Evolutionary conservation across 2,888 invertebrate species (phyloP).

Genomic region (Dugesia japonica): DNA sequence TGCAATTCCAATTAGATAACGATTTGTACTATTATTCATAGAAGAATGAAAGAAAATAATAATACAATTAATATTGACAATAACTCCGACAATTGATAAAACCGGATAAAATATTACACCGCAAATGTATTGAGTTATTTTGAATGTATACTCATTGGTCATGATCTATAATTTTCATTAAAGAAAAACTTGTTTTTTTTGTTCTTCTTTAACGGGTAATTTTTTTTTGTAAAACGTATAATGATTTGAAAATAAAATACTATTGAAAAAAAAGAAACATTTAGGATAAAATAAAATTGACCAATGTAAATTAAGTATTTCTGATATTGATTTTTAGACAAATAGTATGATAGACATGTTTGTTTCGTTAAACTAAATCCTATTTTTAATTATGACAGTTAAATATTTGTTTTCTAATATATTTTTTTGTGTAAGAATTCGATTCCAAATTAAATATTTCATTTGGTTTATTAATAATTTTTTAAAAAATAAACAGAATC

Average conservation of each 20-base stretch:
- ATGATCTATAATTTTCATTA: neutral
- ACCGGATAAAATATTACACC: constrained; percentile 27
- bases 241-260: too few relatives aligned
- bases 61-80: constrained; percentile 33
- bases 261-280: neutral
- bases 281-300: neutral
- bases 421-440: too few relatives aligned
- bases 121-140: constrained; percentile 3
- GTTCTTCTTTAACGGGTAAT: too few relatives aligned
- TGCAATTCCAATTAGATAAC: constrained; percentile 30
- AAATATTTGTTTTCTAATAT: too few relatives aligned
- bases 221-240: too few relatives aligned
- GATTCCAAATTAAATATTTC: too few relatives aligned
- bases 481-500: too few relatives aligned
- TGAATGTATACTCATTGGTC: neutral
- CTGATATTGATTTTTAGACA: neutral
- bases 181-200: too few relatives aligned
- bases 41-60: constrained; percentile 23
- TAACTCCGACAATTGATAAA: constrained; percentile 25
- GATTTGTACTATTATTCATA: constrained; percentile 34
- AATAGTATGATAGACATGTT: neutral
- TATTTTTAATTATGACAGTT: too few relatives aligned
- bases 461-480: too few relatives aligned
- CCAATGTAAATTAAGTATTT: neutral
- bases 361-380: too few relatives aligned